phyloP scores from a whole-genome alignment of 2,113 vertebrate genomes.

The pig (Sus scrofa) region DNA sequence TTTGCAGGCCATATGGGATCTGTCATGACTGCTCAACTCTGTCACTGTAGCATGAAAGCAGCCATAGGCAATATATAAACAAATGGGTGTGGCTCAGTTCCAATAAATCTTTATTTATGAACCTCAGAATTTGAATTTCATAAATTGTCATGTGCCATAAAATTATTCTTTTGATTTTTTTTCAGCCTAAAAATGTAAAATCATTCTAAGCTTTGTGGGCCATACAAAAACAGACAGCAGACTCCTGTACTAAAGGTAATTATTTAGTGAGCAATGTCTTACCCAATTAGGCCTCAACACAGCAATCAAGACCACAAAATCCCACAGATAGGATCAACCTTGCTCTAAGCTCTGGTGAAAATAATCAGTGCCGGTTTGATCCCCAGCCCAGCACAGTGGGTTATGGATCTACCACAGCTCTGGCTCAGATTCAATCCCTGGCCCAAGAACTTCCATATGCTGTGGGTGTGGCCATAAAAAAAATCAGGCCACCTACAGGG shows the following conservation, averaged over 20 bases:
- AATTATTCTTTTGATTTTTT: constrained; percentile 31
- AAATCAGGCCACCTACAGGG: not conserved
- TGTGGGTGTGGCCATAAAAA: too few species aligned
- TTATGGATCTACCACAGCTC: too few species aligned
- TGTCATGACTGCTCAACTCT: constrained; percentile 29
- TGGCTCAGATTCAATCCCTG: too few species aligned
- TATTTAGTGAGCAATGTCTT: constrained; percentile 9
- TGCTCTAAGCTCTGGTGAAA: constrained; percentile 24
- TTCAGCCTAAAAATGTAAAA: not conserved
- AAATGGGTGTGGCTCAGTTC: not conserved
- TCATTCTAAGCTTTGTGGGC: not conserved
- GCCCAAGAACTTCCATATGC: too few species aligned
- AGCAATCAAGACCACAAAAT: not conserved
- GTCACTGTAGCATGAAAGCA: not conserved
- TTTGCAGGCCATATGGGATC: not conserved
- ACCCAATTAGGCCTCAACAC: not conserved
- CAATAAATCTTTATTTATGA: constrained; percentile 28
- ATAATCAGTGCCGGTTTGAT: too few species aligned
- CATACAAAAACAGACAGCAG: constrained; percentile 33
- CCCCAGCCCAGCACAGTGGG: too few species aligned
- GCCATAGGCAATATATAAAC: constrained; percentile 28
- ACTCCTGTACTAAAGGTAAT: constrained; percentile 24
- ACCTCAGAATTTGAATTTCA: constrained; percentile 9
- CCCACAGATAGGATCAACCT: constrained; percentile 1
- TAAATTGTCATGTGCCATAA: not conserved